These are phyloP conservation scores for Epiperipatus broadwayi DNA, from an alignment of 2,888 invertebrate genomes.

Conservation along the genomic window DNA sequence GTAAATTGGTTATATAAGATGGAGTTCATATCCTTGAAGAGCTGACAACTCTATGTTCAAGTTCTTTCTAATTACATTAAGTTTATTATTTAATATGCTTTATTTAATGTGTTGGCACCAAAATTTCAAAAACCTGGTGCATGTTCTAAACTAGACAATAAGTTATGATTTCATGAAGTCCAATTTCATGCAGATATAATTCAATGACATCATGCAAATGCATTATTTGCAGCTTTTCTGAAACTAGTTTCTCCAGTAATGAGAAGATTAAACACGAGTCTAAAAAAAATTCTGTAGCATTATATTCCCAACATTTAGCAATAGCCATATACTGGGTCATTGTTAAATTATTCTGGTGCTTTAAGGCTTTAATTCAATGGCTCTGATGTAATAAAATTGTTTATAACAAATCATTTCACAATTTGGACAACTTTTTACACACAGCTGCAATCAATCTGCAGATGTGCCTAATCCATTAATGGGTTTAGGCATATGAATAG, in stretches of 20 bases:
- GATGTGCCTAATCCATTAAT: constrained; percentile 24
- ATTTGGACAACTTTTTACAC: constrained; percentile 34
- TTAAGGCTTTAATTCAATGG: background rate
- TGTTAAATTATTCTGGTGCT: constrained; percentile 16
- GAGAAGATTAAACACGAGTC: constrained; percentile 40
- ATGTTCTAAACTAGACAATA: no score
- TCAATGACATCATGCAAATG: constrained; percentile 34
- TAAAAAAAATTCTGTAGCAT: constrained; percentile 35
- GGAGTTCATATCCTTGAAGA: no score
- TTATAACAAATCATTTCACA: constrained; percentile 31
- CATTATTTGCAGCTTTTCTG: constrained; percentile 30
- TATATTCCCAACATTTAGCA: constrained; percentile 27
- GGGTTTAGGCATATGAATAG: constrained; percentile 33
- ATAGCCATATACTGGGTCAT: constrained; percentile 24
- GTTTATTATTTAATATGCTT: no score
- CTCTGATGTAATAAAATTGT: constrained; percentile 21
- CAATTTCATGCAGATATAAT: no score
- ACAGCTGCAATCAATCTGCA: constrained; percentile 29
- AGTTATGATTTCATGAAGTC: no score
- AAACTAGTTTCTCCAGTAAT: constrained; percentile 34
- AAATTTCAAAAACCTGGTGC: no score
- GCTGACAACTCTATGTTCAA: no score
- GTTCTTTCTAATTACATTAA: no score
- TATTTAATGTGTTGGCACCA: no score
- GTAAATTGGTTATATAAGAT: no score